Evolutionary conservation across 2,797 vertebrate genomes (phyloP), one percentile per base, ranked within the genome.

Genomic region (Gallinago nigripennis): DNA sequence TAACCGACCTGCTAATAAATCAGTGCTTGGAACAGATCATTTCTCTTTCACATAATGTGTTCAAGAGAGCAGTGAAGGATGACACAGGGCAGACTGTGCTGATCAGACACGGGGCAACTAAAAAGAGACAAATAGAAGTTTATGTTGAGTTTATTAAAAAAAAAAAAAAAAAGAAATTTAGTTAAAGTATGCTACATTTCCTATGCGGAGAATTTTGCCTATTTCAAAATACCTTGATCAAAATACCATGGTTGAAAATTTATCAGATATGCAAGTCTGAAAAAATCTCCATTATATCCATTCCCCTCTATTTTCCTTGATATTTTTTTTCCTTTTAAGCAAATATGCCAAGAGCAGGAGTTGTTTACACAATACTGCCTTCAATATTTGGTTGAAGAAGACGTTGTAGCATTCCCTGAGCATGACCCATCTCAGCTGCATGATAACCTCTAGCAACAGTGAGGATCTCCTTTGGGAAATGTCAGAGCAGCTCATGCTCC

Each of bases 401-500:
- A 50, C 30, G 10, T 54, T 37, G 17, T 61, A 37, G 10, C 2
- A 1, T 28, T 61, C 39, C 17, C 37, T 50, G 48, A 50, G 39
- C 4, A 8, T 19, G 54, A 20, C 27, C 9, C 16, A 13, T 8
- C 35, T 31, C 6, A 6, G 25, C 27, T 54, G 30, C 28, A 14
- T 8, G 16, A 19, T 1, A 46, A 28, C 7, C 14, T 64, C 45
- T 63, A 21, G 21, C 0, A 0, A 77, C 17, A 57, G 3, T 4
- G 19, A 18, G 10, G 8, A 11, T 63, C 33, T 63, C n/a, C 57
- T 7, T 0, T 35, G 57, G 21, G 75, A 71, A 69, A 33, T 0
- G 0, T 28, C n/a, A 14, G 16, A 76, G 27, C 25, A 82, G 31
- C n/a, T 16, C 53, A 53, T 50, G 24, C 27, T 90, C 30, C 63